Evolutionary conservation across 2,113 vertebrate genomes (phyloP).

Genomic region (Danionella cerebrum): DNA sequence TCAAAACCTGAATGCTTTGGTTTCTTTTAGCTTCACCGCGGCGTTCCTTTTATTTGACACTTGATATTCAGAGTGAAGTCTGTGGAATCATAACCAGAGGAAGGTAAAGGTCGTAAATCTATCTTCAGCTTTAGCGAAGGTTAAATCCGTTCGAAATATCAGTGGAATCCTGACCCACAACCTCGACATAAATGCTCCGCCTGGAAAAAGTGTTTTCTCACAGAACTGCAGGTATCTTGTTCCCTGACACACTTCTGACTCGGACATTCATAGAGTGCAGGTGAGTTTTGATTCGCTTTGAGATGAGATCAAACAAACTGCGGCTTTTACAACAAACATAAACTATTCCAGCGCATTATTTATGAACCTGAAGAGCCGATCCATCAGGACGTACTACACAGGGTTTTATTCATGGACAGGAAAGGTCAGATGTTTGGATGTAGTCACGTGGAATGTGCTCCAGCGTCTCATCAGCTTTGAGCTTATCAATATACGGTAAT

Average conservation of each 20-base stretch:
- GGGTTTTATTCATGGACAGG: neutral
- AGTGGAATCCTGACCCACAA: too few species aligned
- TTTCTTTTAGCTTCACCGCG: too few species aligned
- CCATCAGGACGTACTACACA: slow-evolving; percentile 1
- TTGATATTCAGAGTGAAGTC: neutral
- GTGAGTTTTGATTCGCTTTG: neutral
- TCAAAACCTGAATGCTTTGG: too few species aligned
- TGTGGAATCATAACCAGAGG: neutral
- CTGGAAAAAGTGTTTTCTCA: neutral
- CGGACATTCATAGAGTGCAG: too few species aligned
- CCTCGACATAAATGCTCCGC: too few species aligned
- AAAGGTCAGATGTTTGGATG: neutral
- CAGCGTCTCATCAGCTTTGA: neutral
- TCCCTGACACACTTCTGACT: too few species aligned
- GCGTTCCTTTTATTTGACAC: too few species aligned
- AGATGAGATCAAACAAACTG: slow-evolving; percentile 7
- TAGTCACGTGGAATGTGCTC: too few species aligned
- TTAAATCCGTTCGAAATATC: neutral
- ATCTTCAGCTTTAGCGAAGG: too few species aligned
- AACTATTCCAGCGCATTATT: neutral
- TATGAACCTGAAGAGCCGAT: neutral
- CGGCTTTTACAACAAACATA: neutral
- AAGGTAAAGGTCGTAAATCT: too few species aligned
- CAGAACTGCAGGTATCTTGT: slow-evolving; percentile 13
- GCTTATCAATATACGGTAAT: neutral